These are phyloP conservation scores for Leptopilina boulardi DNA, from an alignment of 1,140 invertebrate species.

Conservation along the genomic window DNA sequence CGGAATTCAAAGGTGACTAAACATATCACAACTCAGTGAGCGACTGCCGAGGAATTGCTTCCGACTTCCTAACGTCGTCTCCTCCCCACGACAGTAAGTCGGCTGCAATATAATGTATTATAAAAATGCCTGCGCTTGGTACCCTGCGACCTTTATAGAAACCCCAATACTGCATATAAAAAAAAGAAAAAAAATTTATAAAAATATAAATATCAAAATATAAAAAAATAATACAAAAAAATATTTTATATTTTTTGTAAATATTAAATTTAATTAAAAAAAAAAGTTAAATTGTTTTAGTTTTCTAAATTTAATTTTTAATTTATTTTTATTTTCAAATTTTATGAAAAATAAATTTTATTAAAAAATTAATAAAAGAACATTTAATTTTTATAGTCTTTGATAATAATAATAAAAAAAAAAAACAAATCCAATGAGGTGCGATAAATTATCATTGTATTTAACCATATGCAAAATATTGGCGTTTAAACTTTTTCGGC, in stretches of 20 bases:
- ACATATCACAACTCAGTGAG: slow-evolving; percentile 5
- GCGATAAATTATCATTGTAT: no score
- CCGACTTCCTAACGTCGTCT: slow-evolving; percentile 62
- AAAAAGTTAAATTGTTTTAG: no score
- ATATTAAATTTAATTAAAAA: slow-evolving; percentile 19
- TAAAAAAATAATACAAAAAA: no score
- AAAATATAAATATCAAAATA: background rate
- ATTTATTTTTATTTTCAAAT: slow-evolving; percentile 2
- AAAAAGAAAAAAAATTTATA: background rate
- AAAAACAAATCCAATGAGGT: no score
- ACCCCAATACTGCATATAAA: background rate
- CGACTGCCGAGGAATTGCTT: slow-evolving; percentile 42
- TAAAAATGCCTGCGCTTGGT: slow-evolving; percentile 50
- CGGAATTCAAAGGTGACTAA: slow-evolving; percentile 34
- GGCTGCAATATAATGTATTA: slow-evolving; percentile 41
- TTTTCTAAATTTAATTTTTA: slow-evolving; percentile 11
- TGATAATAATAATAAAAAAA: no score
- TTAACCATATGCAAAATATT: no score
- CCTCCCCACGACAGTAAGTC: slow-evolving; percentile 63
- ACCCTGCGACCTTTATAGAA: slow-evolving; percentile 25
- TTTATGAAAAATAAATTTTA: background rate
- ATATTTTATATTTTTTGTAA: no score
- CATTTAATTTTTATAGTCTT: no score
- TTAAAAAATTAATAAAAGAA: no score
- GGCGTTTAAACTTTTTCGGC: no score